phyloP scores from a whole-genome alignment of 2,113 vertebrate species.

The Malurus melanocephalus region DNA sequence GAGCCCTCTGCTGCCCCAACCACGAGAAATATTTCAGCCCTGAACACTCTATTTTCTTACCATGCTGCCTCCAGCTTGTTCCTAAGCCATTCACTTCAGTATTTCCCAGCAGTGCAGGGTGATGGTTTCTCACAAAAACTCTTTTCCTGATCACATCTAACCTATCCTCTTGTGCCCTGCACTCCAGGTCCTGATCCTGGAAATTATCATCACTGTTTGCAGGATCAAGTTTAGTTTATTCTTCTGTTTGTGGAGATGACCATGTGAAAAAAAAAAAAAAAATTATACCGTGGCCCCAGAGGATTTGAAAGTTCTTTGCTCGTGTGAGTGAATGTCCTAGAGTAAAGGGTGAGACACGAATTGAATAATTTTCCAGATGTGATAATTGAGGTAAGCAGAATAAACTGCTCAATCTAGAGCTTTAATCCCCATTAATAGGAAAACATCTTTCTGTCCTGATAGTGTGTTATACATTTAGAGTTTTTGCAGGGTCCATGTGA shows the following conservation, averaged over 20 bases:
- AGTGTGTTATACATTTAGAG: background rate
- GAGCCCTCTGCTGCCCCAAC: background rate
- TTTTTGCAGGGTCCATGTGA: background rate
- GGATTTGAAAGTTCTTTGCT: background rate
- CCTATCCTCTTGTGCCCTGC: background rate
- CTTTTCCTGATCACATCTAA: background rate
- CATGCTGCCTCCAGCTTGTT: background rate
- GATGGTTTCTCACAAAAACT: background rate
- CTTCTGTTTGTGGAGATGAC: background rate
- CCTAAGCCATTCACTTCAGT: background rate
- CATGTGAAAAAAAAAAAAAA: background rate
- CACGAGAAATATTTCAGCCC: background rate
- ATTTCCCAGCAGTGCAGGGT: background rate
- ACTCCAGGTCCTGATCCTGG: background rate
- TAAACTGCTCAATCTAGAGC: background rate
- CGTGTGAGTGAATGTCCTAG: background rate
- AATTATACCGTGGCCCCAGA: background rate
- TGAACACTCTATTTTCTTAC: background rate
- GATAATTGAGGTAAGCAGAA: background rate
- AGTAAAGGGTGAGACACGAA: background rate
- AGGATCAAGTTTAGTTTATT: background rate
- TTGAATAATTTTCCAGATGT: background rate
- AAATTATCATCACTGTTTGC: background rate
- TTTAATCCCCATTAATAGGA: background rate
- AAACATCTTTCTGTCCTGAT: background rate